Evolutionary conservation across 2,888 invertebrate genomes (phyloP).

Genomic region (Hirtodrosophila alboralis): DNA sequence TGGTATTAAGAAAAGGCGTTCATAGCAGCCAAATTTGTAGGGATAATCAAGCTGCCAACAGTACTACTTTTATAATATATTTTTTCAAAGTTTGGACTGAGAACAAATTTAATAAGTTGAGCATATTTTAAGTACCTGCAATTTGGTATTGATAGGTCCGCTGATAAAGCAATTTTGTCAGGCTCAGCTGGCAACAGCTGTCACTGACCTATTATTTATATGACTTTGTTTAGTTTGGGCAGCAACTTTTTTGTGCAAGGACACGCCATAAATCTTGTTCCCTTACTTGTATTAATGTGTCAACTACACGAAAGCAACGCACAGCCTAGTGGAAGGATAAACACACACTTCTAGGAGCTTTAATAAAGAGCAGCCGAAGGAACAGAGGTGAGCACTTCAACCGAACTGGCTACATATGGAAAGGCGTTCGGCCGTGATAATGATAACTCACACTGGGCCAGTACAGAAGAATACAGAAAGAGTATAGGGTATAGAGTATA

Average conservation of each 20-base stretch:
- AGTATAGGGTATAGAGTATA: not conserved
- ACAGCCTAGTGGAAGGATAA: not conserved
- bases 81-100: conserved; percentile 7
- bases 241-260: conserved; percentile 24
- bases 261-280: conserved; percentile 42
- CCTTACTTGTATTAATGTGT: conserved; percentile 50
- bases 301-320: conserved; percentile 42
- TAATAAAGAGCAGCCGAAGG: conserved; percentile 29
- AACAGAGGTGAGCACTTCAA: conserved; percentile 19
- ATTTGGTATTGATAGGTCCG: conserved; percentile 69
- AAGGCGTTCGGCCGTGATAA: conserved; percentile 40
- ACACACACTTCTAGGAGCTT: conserved; percentile 30
- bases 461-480: not conserved
- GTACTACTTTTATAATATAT: conserved; percentile 10
- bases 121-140: conserved; percentile 66
- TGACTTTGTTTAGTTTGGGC: conserved; percentile 60
- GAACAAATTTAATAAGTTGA: conserved; percentile 28
- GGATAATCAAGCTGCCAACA: conserved; percentile 63
- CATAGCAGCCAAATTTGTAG: conserved; percentile 52
- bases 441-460: conserved; percentile 22
- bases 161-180: conserved; percentile 51
- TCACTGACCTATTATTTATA: conserved; percentile 60
- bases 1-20: conserved; percentile 37
- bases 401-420: conserved; percentile 12
- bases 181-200: conserved; percentile 51